Percentiles rank a stretch among this genome's conserved stretches.
Evolutionary conservation across 2,113 vertebrate species (phyloP).

Genomic region (Cromileptes altivelis): DNA sequence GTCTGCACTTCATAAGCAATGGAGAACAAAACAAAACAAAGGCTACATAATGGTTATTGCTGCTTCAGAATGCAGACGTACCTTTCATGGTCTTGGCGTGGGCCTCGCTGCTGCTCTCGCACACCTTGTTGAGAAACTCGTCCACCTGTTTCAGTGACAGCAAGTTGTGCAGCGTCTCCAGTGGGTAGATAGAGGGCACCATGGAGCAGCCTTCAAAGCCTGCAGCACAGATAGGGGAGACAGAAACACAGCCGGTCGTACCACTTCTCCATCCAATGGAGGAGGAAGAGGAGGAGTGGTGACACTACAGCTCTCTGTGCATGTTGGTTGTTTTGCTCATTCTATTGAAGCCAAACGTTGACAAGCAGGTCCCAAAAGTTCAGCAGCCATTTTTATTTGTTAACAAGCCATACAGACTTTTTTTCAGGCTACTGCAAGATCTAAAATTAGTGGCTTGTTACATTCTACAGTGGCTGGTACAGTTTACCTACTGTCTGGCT

Average conservation of each 20-base stretch:
- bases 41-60: neutral
- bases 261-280: constrained; percentile 24
- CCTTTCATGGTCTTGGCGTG: constrained; percentile 89
- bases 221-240: constrained; percentile 78
- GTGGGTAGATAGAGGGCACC: constrained; percentile 97
- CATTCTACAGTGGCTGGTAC: neutral
- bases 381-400: constrained; percentile 17
- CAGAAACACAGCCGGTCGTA: constrained; percentile 64
- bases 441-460: neutral
- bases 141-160: constrained; percentile 97
- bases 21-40: neutral
- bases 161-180: constrained; percentile 98
- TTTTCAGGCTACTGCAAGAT: neutral
- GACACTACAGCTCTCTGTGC: constrained; percentile 29
- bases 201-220: constrained; percentile 99
- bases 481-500: neutral
- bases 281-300: neutral
- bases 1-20: neutral
- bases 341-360: neutral
- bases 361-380: neutral
- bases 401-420: constrained; percentile 21
- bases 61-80: constrained; percentile 62
- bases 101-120: constrained; percentile 88
- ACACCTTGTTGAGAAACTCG: constrained; percentile 91
- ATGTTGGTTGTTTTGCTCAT: constrained; percentile 13